Percentiles rank a stretch among this genome's conserved stretches.
Evolutionary conservation across 1,140 invertebrate genomes (phyloP).

Genomic region (Papilio polytes): DNA sequence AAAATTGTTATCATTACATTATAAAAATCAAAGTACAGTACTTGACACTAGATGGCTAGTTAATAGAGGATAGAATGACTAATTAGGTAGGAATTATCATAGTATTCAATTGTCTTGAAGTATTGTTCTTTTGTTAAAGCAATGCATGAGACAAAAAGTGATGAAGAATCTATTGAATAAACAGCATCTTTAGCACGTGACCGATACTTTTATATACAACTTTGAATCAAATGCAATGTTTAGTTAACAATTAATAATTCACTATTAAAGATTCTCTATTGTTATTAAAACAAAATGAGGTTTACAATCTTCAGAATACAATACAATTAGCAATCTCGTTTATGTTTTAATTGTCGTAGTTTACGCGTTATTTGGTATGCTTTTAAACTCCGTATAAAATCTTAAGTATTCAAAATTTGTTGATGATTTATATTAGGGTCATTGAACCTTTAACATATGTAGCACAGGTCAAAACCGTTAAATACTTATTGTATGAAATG

Average conservation of each 20-base stretch:
- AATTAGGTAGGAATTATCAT: background rate
- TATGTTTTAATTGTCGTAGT: background rate
- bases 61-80: background rate
- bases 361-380: background rate
- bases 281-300: conserved; percentile 6
- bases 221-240: background rate
- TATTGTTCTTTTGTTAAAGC: background rate
- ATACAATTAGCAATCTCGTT: background rate
- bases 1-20: background rate
- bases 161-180: background rate
- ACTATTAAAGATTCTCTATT: conserved; percentile 1
- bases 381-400: too few relatives aligned
- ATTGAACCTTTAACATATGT: too few relatives aligned
- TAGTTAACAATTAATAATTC: conserved; percentile 9
- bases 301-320: background rate
- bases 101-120: background rate
- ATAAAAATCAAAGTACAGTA: background rate
- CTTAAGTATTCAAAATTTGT: too few relatives aligned
- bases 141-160: background rate
- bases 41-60: background rate
- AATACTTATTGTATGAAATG: background rate
- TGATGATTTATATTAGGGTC: background rate
- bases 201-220: background rate
- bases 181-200: background rate
- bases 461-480: background rate